Conservation (phyloP, 2,797 vertebrate species). For the Rhabdophis nuchalis region DNA sequence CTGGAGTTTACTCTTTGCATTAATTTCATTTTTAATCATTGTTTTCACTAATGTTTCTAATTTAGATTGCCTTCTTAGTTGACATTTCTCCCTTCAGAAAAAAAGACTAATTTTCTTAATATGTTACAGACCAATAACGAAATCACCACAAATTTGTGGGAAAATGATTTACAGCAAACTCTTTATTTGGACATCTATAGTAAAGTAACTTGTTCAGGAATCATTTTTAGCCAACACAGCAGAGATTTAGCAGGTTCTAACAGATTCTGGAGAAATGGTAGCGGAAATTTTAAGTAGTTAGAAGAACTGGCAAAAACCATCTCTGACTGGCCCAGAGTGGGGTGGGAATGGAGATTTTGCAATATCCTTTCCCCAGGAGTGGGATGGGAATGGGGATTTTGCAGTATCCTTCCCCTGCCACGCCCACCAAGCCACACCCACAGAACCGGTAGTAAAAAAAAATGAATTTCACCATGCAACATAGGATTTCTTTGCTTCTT, state of each 20-base stretch:
- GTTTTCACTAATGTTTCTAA: background rate
- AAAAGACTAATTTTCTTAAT: background rate
- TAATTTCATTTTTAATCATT: background rate
- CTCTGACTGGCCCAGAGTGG: too few relatives aligned
- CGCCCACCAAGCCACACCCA: too few relatives aligned
- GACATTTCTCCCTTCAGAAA: background rate
- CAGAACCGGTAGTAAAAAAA: too few relatives aligned
- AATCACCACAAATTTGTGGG: background rate
- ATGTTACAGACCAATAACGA: background rate
- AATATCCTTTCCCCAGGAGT: too few relatives aligned
- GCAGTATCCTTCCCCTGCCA: too few relatives aligned
- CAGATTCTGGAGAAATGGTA: too few relatives aligned
- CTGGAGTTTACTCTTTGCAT: background rate
- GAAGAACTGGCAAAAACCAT: too few relatives aligned
- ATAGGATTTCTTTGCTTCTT: background rate
- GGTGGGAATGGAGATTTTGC: too few relatives aligned
- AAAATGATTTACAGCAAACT: background rate
- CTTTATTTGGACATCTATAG: background rate
- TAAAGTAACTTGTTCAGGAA: background rate
- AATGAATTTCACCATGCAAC: too few relatives aligned
- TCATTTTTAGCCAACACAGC: background rate
- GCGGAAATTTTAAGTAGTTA: too few relatives aligned
- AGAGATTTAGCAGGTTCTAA: too few relatives aligned
- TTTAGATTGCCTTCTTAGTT: background rate
- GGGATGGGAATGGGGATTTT: too few relatives aligned